These are phyloP conservation scores for Mus minutoides DNA, from an alignment of 2,797 vertebrate genomes.

Conservation along the genomic window DNA sequence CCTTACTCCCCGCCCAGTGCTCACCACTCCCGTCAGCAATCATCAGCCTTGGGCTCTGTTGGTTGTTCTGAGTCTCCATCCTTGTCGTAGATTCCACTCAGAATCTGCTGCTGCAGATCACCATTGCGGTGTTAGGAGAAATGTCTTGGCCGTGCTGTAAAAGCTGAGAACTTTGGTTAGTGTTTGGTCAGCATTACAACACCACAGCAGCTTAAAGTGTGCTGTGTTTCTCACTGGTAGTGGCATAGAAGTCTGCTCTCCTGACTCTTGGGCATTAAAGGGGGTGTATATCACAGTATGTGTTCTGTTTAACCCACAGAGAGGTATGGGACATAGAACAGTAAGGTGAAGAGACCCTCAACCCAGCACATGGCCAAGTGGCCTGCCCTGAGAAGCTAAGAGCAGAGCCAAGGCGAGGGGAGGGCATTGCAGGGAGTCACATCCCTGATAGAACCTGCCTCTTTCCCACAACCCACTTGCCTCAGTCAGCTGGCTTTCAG, in stretches of 20 bases:
- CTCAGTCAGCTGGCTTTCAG: not conserved
- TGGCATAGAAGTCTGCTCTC: not conserved
- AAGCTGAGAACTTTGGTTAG: not conserved
- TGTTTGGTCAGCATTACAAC: not conserved
- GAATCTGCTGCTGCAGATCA: not conserved
- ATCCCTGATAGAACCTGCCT: not conserved
- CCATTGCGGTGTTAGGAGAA: not conserved
- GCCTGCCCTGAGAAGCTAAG: not conserved
- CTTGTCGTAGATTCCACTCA: not conserved
- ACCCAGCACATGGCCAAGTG: not conserved
- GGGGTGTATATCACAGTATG: not conserved
- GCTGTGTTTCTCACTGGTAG: no score
- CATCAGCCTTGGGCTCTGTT: not conserved
- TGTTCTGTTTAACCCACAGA: not conserved
- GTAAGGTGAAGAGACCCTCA: not conserved
- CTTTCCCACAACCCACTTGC: no score
- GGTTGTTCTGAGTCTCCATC: not conserved
- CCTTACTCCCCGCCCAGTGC: not conserved
- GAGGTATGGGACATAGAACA: not conserved
- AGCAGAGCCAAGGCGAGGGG: not conserved
- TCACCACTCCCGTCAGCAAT: not conserved
- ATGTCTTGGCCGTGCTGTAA: not conserved
- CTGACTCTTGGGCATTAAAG: not conserved
- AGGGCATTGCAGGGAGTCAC: fast-evolving
- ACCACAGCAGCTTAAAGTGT: not conserved